Evolutionary conservation across 1,140 invertebrate species (phyloP).

Genomic region (Diuraphis noxia): DNA sequence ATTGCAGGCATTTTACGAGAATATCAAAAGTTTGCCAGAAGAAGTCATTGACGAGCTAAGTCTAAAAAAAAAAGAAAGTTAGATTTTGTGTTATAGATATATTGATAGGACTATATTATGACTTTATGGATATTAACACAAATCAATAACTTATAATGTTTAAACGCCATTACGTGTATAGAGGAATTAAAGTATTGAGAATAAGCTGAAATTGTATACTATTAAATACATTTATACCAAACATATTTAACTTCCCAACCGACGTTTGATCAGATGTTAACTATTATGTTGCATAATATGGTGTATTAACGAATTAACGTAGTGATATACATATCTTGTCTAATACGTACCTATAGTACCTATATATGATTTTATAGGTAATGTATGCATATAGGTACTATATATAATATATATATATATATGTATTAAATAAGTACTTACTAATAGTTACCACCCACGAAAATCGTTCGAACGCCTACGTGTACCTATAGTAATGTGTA

Average conservation of each 20-base stretch:
- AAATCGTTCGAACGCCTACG: neutral
- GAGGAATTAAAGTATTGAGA: too few species aligned
- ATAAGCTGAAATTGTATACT: neutral
- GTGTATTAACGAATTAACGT: too few species aligned
- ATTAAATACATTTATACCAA: neutral
- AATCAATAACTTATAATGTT: neutral
- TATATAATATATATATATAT: too few species aligned
- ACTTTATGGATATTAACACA: neutral
- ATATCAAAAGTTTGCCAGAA: neutral
- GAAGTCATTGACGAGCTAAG: neutral
- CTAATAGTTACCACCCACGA: neutral
- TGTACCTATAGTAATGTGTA: neutral
- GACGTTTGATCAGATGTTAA: neutral
- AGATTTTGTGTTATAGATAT: neutral
- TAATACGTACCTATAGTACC: neutral
- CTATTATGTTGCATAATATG: too few species aligned
- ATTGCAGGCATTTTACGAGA: neutral
- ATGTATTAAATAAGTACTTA: neutral
- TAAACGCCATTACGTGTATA: neutral
- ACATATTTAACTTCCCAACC: neutral
- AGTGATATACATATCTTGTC: neutral
- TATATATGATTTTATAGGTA: too few species aligned
- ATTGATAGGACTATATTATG: neutral
- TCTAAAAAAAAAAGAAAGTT: neutral
- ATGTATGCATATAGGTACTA: too few species aligned